Base-by-base conservation (phyloP, 2,888 invertebrate genomes). In the Ochropacha duplaris region DNA sequence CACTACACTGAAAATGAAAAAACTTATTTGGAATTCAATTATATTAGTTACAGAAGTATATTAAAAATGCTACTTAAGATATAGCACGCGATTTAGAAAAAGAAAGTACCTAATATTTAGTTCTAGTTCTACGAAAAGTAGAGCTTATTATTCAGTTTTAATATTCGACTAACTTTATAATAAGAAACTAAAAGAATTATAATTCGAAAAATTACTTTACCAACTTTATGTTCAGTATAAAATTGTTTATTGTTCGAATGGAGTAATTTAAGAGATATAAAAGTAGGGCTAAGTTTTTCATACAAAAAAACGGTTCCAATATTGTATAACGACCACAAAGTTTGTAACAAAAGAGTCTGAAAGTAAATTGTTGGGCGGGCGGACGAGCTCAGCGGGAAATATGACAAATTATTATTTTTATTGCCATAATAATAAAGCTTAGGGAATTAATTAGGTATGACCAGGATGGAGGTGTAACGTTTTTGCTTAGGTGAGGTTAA, bases 401-500 rank as follows among this genome's bases (percentile, higher is more conserved):
- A 54, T 68, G 72, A 80, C 79, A 80, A 84, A 87, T 86, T 81
- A 86, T 86, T 82, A 83, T 83, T 83, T 85, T 86, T 83, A 88
- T 86, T 75, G 72, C 79, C 69, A 63, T 78, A 75, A 83, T 84
- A 81, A 80, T 73, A 77, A 68, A 68, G 70, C 70, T 70, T 61
- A 65, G 66, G 64, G 76, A 79, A 78, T 82, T 87, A 86, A 85
- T 85, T 81, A 83, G 76, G 76, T 69, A 68, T 73, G 68, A 62
- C 72, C 69, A 64, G 70, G 65, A 72, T 71, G 66, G 62, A 55
- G 49, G 36, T 39, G 51, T 31, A 55, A 54, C 2, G 44, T 9
- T 44, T 44, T 44, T 44, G 19, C 44, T 44, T 44, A 1, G 39
- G 8, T 2, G 3, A 12, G 12, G n/a, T n/a, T n/a, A n/a, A n/a